Base-by-base conservation (phyloP, 2,797 vertebrate species). In the Cryptoprocta ferox region DNA sequence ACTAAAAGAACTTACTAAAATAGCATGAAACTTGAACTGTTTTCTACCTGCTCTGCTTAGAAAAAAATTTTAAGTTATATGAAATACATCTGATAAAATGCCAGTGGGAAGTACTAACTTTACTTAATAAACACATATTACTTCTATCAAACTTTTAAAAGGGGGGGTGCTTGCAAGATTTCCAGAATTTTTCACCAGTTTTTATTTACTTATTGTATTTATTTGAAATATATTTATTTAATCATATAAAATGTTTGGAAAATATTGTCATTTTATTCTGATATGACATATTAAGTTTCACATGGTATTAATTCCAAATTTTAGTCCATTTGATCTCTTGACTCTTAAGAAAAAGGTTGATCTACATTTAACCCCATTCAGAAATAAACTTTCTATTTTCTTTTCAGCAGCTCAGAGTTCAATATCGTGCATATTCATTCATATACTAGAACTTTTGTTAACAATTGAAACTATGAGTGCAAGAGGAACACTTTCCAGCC, bases 171-270 rank as follows among this genome's bases (percentile, higher is more conserved):
- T 53, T 71, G 5, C 0, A 48, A 71, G 81, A 86, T 80, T 83
- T 95, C 50, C 45, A 93, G 18, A 59, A 39, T 82, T 96, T 96
- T 95, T 93, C 28, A 85, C 80, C 65, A 90, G 19, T 48, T 92
- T 45, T 45, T 45, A 48, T 48, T 12, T 48, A 48, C 12, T 48
- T 48, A 48, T 48, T 50, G 1, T 59, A 81, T 84, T 78, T 96
- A 73, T 78, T 90, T 73, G 30, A 39, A 50, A 66, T 66, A 4
- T n/a, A 73, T 73, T 79, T 32, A 73, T 73, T 79, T 83, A 35
- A 87, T 71, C 14, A 42, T 81, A 90, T 42, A 68, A 95, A 59
- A 5, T 48, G 35, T 90, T 96, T 98, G 24, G 56, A 82, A 96
- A 53, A 70, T 15, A 61, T 21, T 66, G 28, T 59, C 14, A 70